These are phyloP conservation scores for Heteractis magnifica DNA, from an alignment of 92 coral and sea anemone species.

Conservation along the genomic window DNA sequence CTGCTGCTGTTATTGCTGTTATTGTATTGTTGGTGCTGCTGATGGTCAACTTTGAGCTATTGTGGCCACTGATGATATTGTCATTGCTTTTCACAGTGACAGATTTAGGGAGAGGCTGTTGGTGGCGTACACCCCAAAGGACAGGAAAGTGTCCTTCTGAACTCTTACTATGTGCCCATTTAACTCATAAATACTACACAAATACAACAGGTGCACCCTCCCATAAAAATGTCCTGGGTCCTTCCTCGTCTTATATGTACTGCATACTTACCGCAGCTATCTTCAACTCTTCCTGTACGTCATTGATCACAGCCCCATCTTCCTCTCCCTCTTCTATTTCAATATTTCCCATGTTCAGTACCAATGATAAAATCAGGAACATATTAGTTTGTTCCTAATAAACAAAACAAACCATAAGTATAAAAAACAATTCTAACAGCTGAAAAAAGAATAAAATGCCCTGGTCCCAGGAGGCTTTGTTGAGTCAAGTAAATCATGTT, in stretches of 20 bases:
- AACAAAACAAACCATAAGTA: neutral
- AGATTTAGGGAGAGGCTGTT: too few species aligned
- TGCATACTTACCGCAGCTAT: constrained; percentile 60
- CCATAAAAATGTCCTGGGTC: too few species aligned
- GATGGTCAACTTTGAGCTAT: too few species aligned
- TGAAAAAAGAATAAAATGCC: neutral
- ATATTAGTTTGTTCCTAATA: constrained; percentile 71
- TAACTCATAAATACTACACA: neutral
- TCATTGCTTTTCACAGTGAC: too few species aligned
- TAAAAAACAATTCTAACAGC: neutral
- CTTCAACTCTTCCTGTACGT: constrained; percentile 58
- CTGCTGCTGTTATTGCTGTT: too few species aligned
- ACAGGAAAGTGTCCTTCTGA: too few species aligned
- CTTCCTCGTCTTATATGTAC: neutral
- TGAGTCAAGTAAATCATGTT: too few species aligned
- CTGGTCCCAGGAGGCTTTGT: neutral
- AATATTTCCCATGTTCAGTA: constrained; percentile 73
- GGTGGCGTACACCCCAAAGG: too few species aligned
- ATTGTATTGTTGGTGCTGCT: too few species aligned
- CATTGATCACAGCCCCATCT: constrained; percentile 67
- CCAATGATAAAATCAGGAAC: constrained; percentile 60
- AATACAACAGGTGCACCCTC: neutral
- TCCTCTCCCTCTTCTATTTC: constrained; percentile 70
- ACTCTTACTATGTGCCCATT: too few species aligned
- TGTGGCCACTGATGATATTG: too few species aligned